Evolutionary conservation across 2,113 vertebrate genomes (phyloP).

Genomic region (Isurus oxyrinchus): DNA sequence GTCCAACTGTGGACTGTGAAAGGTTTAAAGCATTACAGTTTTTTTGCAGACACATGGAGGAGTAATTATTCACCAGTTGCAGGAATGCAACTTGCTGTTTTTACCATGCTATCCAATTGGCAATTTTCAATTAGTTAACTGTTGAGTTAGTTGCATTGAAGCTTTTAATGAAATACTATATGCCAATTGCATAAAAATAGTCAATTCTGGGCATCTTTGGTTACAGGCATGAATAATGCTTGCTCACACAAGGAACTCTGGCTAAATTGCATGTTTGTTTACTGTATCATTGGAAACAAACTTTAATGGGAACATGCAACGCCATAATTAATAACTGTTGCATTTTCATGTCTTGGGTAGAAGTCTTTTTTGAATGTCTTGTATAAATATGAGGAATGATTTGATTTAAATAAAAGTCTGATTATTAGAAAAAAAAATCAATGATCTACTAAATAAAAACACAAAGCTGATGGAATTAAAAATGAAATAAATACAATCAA

Average conservation of each 20-base stretch:
- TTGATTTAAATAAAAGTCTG: neutral
- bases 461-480: neutral
- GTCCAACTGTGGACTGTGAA: neutral
- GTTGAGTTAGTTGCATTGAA: neutral
- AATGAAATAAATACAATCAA: neutral
- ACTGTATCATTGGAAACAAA: neutral
- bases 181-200: neutral
- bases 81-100: neutral
- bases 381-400: neutral
- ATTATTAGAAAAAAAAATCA: neutral
- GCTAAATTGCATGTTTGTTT: neutral
- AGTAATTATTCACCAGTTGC: neutral
- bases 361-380: neutral
- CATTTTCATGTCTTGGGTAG: neutral
- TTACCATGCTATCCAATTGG: neutral
- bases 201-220: neutral
- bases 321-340: neutral
- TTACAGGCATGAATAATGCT: neutral
- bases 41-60: neutral
- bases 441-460: neutral
- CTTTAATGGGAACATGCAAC: neutral
- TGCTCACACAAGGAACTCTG: neutral
- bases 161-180: neutral
- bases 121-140: neutral
- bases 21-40: neutral